phyloP scores from a whole-genome alignment of 2,888 invertebrate genomes.

The Polyploca ridens region DNA sequence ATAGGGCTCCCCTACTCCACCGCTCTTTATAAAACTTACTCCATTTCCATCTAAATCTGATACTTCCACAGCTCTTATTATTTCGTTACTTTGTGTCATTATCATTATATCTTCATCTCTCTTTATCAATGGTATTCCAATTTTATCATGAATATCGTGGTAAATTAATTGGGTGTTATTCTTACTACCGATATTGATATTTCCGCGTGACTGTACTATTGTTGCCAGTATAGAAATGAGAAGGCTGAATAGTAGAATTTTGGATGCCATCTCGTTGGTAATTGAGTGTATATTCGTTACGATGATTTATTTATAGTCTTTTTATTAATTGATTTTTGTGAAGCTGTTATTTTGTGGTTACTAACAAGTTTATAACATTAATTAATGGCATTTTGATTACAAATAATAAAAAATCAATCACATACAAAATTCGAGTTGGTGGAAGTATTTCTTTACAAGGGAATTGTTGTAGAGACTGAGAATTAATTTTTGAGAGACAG shows the following conservation, averaged over 20 bases:
- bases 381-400: background rate
- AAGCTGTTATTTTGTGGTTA: background rate
- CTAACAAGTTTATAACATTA: background rate
- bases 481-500: no score
- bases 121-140: constrained; percentile 26
- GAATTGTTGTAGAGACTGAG: no score
- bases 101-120: constrained; percentile 14
- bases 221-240: constrained; percentile 15
- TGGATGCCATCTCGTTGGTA: background rate
- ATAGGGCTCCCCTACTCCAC: background rate
- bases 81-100: background rate
- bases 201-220: constrained; percentile 14
- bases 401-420: no score
- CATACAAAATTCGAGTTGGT: no score
- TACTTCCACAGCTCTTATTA: background rate
- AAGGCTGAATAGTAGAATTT: constrained; percentile 11
- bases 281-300: background rate
- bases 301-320: constrained; percentile 4
- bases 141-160: constrained; percentile 28
- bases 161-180: constrained; percentile 18
- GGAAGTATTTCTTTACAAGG: no score
- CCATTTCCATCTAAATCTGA: background rate
- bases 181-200: constrained; percentile 12
- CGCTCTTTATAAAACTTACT: background rate
- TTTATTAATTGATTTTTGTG: background rate